Percentiles rank a stretch among this genome's conserved stretches.
phyloP scores from a whole-genome alignment of 2,888 invertebrate species.

The Orthonevra nobilis region DNA sequence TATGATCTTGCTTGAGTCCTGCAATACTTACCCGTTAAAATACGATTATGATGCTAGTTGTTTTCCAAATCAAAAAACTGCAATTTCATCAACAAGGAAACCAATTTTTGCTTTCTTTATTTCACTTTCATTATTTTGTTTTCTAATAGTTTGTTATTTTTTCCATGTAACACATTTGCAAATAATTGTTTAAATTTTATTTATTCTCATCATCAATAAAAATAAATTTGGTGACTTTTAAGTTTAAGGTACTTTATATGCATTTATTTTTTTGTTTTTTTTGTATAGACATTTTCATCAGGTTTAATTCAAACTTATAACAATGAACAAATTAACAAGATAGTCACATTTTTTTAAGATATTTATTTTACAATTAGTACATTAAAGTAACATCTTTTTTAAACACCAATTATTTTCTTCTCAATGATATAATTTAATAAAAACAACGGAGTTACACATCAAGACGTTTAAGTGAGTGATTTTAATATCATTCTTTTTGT shows the following conservation, averaged over 20 bases:
- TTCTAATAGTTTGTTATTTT: slow-evolving; percentile 74
- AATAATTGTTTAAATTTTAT: slow-evolving; percentile 1
- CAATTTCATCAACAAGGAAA: slow-evolving; percentile 77
- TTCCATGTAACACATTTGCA: slow-evolving; percentile 28
- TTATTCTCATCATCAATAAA: not conserved
- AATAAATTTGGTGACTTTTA: slow-evolving; percentile 32
- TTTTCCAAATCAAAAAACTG: not conserved
- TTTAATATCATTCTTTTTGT: not conserved
- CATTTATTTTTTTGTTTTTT: not conserved
- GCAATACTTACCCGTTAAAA: no score
- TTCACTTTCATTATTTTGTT: slow-evolving; percentile 75
- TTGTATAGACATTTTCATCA: no score
- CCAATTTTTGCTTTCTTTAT: slow-evolving; percentile 79
- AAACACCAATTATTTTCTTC: slow-evolving; percentile 34
- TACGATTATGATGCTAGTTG: no score
- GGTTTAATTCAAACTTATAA: no score
- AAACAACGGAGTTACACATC: slow-evolving; percentile 50
- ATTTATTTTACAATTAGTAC: slow-evolving; percentile 45
- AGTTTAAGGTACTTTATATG: slow-evolving; percentile 6
- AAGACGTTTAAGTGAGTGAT: slow-evolving; percentile 21
- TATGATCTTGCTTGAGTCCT: no score
- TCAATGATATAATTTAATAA: slow-evolving; percentile 20
- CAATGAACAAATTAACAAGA: no score
- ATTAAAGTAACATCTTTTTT: slow-evolving; percentile 46
- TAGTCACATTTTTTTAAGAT: slow-evolving; percentile 12